Conservation (phyloP, 2,113 vertebrate genomes). For the Semnornis frantzii region DNA sequence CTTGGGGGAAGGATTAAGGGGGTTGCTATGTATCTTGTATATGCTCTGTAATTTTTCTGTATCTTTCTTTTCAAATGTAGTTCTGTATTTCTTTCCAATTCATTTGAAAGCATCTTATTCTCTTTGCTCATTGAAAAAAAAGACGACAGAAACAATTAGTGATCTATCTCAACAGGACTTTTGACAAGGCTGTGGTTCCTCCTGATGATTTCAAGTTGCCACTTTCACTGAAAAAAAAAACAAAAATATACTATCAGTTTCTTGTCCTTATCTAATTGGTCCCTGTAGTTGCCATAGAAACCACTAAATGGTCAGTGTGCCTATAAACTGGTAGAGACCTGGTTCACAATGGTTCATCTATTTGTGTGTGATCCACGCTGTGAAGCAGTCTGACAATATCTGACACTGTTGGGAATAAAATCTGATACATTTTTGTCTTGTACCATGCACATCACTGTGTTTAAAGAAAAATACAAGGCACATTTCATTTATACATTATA, state of each 20-base stretch:
- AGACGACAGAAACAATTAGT: background rate
- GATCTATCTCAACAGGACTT: background rate
- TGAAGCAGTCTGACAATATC: background rate
- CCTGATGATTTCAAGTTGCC: background rate
- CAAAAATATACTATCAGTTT: background rate
- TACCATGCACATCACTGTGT: background rate
- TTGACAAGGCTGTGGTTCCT: background rate
- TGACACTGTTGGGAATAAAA: background rate
- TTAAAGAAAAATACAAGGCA: background rate
- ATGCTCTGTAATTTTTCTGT: too few species aligned
- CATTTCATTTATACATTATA: background rate
- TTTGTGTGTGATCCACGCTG: background rate
- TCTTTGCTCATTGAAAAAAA: too few species aligned
- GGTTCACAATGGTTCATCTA: background rate
- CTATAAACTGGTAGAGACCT: background rate
- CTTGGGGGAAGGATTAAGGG: too few species aligned
- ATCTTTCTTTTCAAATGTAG: too few species aligned
- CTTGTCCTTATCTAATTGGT: background rate
- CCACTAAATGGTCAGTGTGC: constrained; percentile 11
- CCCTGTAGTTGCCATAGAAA: constrained; percentile 35
- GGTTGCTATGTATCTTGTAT: too few species aligned
- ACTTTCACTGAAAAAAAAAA: background rate
- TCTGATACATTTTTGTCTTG: background rate
- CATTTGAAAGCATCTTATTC: too few species aligned
- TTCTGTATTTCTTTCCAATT: too few species aligned